Evolutionary conservation across 2,888 invertebrate species (phyloP), one percentile per base, ranked within the genome.

Genomic region (Trilocha varians): DNA sequence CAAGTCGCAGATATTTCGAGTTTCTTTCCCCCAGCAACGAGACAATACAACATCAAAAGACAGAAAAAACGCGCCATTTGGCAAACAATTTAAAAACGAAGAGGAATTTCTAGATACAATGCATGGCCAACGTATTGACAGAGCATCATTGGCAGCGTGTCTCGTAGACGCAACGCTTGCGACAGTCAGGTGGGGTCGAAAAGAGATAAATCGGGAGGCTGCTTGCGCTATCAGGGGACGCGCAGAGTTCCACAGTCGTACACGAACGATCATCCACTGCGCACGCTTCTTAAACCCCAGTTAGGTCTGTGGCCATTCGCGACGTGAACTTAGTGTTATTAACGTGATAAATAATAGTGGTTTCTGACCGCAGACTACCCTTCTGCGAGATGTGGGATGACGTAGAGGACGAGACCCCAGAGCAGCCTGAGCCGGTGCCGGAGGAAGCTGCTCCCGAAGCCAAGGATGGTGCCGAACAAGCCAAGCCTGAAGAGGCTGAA

Each of bases 381-480:
- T 65, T 69, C 64, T 64, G 50, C 78, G 62, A 70, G 63, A 86
- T 85, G 83, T 83, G 83, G 84, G 89, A 89, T 72, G 89, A 89
- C 70, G 85, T 86, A 57, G 83, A 84, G 59, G 89, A 88, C 62
- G 88, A 86, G 57, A 46, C 59, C 43, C 56, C 74, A 37, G 72
- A 66, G 25, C 63, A 58, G 42, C 62, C 59, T 6, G 62, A 66
- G 46, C 65, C 66, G 4, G 78, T 46, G 6, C 63, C 58, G 2
- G 75, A 65, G 34, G 44, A 71, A 50, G 55, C 48, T 59, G 59
- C 42, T 3, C 56, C 62, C 0, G 41, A 34, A 3, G 44, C 47
- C 6, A 58, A 61, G 0, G 50, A 18, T 5, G 52, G 45, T 4
- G 74, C 61, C 14, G 63, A 62, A 1, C 74, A 69, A 33, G 80